Evolutionary conservation across 37 sponge, comb jelly and placozoan species (phyloP).

Genomic region (Chondrosia reniformis): DNA sequence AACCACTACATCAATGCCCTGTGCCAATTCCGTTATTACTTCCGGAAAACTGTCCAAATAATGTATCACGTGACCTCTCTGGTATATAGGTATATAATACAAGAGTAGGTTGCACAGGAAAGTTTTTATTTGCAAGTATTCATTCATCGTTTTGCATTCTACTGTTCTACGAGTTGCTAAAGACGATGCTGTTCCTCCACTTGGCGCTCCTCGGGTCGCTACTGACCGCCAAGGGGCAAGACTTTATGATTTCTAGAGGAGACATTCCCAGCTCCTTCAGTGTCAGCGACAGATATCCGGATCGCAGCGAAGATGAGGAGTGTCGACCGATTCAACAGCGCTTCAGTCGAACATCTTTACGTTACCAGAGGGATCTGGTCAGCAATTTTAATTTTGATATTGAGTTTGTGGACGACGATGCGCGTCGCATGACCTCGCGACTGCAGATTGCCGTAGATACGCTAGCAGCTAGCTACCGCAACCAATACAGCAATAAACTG

Average conservation of each 20-base stretch:
- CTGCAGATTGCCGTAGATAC: constrained; percentile 38
- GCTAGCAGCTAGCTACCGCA: constrained; percentile 30
- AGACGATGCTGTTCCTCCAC: no score
- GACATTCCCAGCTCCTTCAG: constrained; percentile 29
- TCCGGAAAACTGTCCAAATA: no score
- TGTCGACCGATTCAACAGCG: constrained; percentile 71
- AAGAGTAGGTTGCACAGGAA: no score
- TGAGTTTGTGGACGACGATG: constrained; percentile 35
- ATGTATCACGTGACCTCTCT: no score
- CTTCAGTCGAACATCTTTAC: constrained; percentile 55
- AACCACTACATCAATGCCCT: no score
- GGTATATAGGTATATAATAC: no score
- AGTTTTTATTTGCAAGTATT: no score
- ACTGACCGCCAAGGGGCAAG: neutral
- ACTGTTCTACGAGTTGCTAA: no score
- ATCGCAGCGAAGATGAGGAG: constrained; percentile 47
- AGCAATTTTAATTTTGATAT: constrained; percentile 29
- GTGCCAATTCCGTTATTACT: no score
- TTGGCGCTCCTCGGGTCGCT: no score
- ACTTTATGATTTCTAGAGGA: constrained; percentile 33
- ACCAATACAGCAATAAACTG: neutral
- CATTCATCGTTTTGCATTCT: no score
- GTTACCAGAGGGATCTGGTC: constrained; percentile 45
- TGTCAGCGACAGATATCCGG: constrained; percentile 48
- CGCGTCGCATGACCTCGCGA: constrained; percentile 61